These are phyloP conservation scores for Microctenopoma lineatum DNA, from an alignment of 2,797 vertebrate species.

Conservation along the genomic window DNA sequence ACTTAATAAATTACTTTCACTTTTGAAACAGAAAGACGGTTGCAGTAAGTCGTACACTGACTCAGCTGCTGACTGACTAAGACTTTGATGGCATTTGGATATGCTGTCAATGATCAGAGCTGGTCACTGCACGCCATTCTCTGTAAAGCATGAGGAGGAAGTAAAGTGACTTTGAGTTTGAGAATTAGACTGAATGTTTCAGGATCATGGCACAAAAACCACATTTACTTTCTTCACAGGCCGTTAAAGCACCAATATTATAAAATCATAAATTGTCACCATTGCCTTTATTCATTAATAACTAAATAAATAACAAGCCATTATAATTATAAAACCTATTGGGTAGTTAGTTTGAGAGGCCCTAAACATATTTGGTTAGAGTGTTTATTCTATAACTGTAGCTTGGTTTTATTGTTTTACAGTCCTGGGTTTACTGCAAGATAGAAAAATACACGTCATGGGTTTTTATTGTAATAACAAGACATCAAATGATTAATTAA, in stretches of 20 bases:
- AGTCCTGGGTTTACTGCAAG: background rate
- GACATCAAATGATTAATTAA: conserved; percentile 6
- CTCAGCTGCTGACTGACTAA: conserved; percentile 23
- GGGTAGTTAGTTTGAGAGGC: background rate
- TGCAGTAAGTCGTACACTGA: conserved; percentile 10
- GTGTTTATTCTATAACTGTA: background rate
- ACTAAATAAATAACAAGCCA: background rate
- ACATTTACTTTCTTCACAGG: background rate
- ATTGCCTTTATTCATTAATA: background rate
- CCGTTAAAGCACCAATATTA: background rate
- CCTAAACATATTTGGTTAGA: background rate
- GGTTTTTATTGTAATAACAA: conserved; percentile 10
- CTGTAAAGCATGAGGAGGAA: conserved; percentile 22
- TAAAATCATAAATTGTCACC: background rate
- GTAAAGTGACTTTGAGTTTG: background rate
- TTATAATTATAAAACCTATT: background rate
- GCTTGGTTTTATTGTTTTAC: conserved; percentile 10
- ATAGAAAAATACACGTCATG: background rate
- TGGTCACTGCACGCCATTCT: conserved; percentile 38
- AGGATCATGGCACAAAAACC: background rate
- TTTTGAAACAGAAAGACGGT: conserved; percentile 8
- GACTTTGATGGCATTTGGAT: conserved; percentile 31
- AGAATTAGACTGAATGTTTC: background rate
- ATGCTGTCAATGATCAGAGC: conserved; percentile 29
- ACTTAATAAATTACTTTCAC: conserved; percentile 14